These are phyloP conservation scores for Pollimyrus isidori DNA, from an alignment of 2,113 vertebrate genomes.

Conservation along the genomic window DNA sequence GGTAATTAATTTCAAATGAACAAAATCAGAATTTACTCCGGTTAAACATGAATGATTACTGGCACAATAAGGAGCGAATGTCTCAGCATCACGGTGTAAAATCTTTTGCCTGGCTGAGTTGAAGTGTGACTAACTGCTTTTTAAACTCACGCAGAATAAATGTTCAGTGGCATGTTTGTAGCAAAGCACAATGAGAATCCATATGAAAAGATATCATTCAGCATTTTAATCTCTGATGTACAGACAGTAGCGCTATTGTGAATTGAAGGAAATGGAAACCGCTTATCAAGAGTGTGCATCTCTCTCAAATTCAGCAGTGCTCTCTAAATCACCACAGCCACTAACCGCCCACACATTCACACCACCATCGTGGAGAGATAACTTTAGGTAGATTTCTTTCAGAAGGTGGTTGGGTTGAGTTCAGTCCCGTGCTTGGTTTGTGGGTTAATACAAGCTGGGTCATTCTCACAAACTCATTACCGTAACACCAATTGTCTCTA, in stretches of 20 bases:
- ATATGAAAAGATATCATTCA: slow-evolving; percentile 22
- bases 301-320: slow-evolving; percentile 3
- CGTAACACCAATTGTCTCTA: not conserved
- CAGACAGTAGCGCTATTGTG: slow-evolving; percentile 38
- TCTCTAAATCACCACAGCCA: not conserved
- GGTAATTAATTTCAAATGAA: not conserved
- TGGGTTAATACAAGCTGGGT: not conserved
- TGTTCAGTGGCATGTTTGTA: not conserved
- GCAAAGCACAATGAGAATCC: not conserved
- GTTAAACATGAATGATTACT: not conserved
- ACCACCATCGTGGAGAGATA: not conserved
- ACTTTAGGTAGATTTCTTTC: not conserved
- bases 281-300: slow-evolving; percentile 36
- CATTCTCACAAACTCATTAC: not conserved
- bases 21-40: not conserved
- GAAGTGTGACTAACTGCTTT: not conserved
- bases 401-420: not conserved
- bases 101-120: not conserved
- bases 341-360: not conserved
- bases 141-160: not conserved
- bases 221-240: slow-evolving; percentile 25
- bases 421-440: not conserved
- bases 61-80: not conserved
- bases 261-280: slow-evolving; percentile 35
- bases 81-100: not conserved